Base-by-base conservation (phyloP, 2,113 vertebrate species). In the Coryphaenoides rupestris region DNA sequence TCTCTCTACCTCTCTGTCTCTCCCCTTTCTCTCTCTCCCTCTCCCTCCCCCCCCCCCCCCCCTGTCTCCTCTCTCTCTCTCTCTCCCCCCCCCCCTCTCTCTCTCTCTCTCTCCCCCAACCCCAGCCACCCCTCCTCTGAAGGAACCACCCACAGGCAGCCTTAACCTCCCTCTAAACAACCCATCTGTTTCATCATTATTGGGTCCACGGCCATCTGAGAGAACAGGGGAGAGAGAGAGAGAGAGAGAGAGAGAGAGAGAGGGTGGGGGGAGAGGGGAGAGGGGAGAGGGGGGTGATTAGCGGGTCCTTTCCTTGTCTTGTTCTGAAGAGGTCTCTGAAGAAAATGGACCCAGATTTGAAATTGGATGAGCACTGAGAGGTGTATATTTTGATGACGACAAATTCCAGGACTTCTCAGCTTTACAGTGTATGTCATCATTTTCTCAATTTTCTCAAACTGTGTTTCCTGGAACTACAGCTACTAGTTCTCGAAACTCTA, bases 141-240 rank as follows among this genome's bases (percentile, higher is more conserved):
- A 82, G 79, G 15, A 79, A 65, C 84, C 88, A 77, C 89, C 88
- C 78, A 79, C 89, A 78, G 89, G 78, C 82, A 66, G 72, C 78
- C 81, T 89, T 85, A 87, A 88, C 81, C 77, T 75, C 79, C 84
- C 75, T 82, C 82, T 89, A 84, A 89, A 86, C 86, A 88, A 88
- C 88, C 90, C 90, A 92, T 92, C 90, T 92, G 90, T 89, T 86
- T 82, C 81, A 81, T 86, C 88, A 85, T 89, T 88, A 92, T 90
- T 90, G 86, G 71, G 21, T 88, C 73, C 70, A 66, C 73, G 61
- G 78, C 79, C 78, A 70, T 79, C 78, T 77, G 79, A 82, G 68
- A 74, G 60, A 62, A 50, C 23, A 55, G 60, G 60, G 65, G 70
- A 66, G 60, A 58, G 66, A 65, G 72, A 3, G 9, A 49, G 5